These are phyloP conservation scores for Arothron firmamentum DNA, from an alignment of 2,113 vertebrate species.

Conservation along the genomic window DNA sequence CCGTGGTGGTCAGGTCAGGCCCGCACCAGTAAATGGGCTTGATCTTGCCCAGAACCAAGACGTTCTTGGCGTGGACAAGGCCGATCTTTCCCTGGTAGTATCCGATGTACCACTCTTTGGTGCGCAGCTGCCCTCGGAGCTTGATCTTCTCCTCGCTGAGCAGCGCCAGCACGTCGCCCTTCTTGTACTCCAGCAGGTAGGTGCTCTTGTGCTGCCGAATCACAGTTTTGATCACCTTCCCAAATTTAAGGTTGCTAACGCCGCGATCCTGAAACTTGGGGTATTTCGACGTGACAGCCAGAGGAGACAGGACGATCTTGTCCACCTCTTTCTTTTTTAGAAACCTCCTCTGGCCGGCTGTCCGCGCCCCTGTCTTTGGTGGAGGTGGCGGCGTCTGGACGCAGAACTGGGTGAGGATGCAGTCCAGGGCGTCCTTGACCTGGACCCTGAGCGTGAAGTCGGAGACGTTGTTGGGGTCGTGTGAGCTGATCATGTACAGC, in stretches of 20 bases:
- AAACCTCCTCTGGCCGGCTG: conserved; percentile 82
- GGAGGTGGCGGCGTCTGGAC: conserved; percentile 90
- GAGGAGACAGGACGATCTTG: conserved; percentile 91
- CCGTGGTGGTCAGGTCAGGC: conserved; percentile 85
- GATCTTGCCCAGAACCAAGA: conserved; percentile 86
- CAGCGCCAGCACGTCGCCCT: conserved; percentile 87
- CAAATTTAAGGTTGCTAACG: conserved; percentile 84
- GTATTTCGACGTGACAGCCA: conserved; percentile 84
- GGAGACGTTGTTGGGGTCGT: conserved; percentile 77
- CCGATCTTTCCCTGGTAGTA: conserved; percentile 92
- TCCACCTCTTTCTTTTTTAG: conserved; percentile 94
- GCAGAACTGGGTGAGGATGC: conserved; percentile 91
- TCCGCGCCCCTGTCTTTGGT: conserved; percentile 78
- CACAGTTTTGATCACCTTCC: conserved; percentile 91
- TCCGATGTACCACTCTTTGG: conserved; percentile 97
- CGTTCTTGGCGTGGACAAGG: conserved; percentile 90
- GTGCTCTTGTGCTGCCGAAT: conserved; percentile 90
- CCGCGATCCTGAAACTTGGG: conserved; percentile 90
- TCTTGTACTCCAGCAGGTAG: conserved; percentile 95
- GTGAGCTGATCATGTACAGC: conserved; percentile 83
- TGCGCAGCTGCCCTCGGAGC: conserved; percentile 90
- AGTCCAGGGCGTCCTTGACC: conserved; percentile 87
- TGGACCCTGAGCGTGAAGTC: conserved; percentile 93
- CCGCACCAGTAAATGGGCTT: conserved; percentile 85
- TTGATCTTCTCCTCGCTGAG: conserved; percentile 94